Conservation (phyloP, 2,797 vertebrate genomes). For the Hafferia zeledoni region DNA sequence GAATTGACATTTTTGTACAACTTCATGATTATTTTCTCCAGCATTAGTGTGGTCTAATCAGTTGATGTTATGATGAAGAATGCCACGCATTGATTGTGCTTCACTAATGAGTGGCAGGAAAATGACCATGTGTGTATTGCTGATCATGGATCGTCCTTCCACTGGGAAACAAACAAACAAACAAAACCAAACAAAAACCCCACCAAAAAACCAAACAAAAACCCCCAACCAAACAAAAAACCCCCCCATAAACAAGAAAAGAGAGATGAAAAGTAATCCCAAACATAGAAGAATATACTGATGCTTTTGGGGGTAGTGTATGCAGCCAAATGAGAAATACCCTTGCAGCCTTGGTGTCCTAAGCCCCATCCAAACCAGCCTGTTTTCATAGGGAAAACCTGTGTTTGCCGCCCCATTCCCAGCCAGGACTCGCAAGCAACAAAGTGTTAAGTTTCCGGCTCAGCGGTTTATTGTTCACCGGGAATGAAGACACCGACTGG, state of each 20-base stretch:
- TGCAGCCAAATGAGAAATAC: neutral
- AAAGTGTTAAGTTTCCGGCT: constrained; percentile 56
- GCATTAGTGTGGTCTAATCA: neutral
- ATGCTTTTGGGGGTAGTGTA: neutral
- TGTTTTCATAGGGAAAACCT: neutral
- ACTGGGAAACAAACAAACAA: neutral
- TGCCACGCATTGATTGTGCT: neutral
- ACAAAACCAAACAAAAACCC: too few relatives aligned
- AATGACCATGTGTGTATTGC: neutral
- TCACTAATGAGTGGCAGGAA: neutral
- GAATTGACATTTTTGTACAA: neutral
- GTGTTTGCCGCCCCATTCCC: neutral
- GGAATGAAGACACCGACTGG: constrained; percentile 44
- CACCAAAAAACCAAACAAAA: too few relatives aligned
- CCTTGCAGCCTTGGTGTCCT: neutral
- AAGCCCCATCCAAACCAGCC: neutral
- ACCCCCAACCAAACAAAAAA: too few relatives aligned
- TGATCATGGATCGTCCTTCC: neutral
- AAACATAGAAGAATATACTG: fast-evolving
- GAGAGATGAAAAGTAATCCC: neutral
- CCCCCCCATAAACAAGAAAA: too few relatives aligned
- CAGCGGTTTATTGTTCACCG: constrained; percentile 5
- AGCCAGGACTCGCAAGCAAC: neutral
- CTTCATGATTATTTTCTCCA: neutral
- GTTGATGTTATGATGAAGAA: neutral